phyloP scores from a whole-genome alignment of 2,113 vertebrate genomes.

The Agelaius phoeniceus region DNA sequence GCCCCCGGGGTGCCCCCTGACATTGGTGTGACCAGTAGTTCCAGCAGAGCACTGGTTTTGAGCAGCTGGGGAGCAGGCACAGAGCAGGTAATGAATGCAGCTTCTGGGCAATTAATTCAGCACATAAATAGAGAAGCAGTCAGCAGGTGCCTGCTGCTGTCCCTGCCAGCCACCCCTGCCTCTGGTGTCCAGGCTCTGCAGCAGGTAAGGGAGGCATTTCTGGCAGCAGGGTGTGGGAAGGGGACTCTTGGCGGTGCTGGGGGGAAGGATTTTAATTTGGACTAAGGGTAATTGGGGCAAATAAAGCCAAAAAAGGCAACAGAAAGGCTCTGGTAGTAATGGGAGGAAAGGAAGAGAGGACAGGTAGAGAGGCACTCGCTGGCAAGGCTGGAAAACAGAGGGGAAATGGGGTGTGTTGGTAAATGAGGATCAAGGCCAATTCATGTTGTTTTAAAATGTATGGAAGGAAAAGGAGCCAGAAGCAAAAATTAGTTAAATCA shows the following conservation, averaged over 20 bases:
- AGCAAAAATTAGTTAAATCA: neutral
- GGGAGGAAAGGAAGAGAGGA: neutral
- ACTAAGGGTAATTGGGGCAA: neutral
- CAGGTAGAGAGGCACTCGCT: neutral
- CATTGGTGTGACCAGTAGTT: neutral
- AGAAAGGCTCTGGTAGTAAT: neutral
- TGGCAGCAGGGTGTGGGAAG: neutral
- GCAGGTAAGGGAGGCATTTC: conserved; percentile 12
- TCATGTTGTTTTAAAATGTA: neutral
- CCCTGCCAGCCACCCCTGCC: neutral
- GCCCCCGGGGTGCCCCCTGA: neutral
- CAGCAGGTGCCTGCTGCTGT: neutral
- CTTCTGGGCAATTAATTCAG: neutral
- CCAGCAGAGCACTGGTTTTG: neutral
- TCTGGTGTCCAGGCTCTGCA: neutral
- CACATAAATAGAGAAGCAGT: neutral
- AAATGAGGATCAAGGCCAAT: neutral
- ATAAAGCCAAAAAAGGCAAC: neutral
- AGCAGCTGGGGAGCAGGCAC: neutral
- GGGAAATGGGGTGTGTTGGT: fast-evolving
- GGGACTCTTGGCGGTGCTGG: neutral
- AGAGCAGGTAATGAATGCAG: neutral
- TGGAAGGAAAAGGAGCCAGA: neutral
- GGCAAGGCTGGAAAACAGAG: neutral
- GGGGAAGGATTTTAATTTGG: neutral